Percentiles rank a stretch among this genome's conserved stretches.
Evolutionary conservation across 2,888 invertebrate genomes (phyloP).

Genomic region (Meloe dianella): DNA sequence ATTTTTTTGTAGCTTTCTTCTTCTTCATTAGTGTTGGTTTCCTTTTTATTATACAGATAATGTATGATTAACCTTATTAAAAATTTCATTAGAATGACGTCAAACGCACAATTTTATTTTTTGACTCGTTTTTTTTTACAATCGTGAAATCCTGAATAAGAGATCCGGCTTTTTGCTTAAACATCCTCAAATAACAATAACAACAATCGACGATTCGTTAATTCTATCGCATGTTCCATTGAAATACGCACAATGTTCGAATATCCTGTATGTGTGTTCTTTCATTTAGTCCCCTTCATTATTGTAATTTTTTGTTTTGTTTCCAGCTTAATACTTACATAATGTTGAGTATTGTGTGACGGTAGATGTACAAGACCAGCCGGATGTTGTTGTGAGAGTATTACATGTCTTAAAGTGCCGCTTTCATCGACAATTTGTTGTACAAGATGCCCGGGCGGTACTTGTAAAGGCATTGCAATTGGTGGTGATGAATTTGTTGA

Average conservation of each 20-base stretch:
- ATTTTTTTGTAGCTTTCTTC: not conserved
- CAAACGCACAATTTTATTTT: not conserved
- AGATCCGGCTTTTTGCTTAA: not conserved
- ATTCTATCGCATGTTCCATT: no score
- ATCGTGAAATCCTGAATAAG: not conserved
- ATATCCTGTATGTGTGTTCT: not conserved
- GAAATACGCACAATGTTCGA: not conserved
- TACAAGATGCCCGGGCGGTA: constrained; percentile 89
- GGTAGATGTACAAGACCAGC: constrained; percentile 63
- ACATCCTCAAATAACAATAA: not conserved
- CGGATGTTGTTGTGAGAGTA: constrained; percentile 78
- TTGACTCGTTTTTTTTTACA: not conserved
- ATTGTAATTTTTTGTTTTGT: not conserved
- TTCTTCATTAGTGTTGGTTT: not conserved
- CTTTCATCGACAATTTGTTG: constrained; percentile 92
- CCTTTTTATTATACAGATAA: no score
- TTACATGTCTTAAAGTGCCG: constrained; percentile 86
- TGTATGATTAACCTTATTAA: not conserved
- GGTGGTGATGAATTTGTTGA: constrained; percentile 79
- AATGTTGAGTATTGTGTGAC: constrained; percentile 67
- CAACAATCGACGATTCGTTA: not conserved
- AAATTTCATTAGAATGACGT: not conserved
- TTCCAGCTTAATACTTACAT: constrained; percentile 63
- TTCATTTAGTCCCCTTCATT: not conserved
- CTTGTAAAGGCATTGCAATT: constrained; percentile 87